Base-by-base conservation (phyloP, 1,140 invertebrate species). In the Plectus sambesii region DNA sequence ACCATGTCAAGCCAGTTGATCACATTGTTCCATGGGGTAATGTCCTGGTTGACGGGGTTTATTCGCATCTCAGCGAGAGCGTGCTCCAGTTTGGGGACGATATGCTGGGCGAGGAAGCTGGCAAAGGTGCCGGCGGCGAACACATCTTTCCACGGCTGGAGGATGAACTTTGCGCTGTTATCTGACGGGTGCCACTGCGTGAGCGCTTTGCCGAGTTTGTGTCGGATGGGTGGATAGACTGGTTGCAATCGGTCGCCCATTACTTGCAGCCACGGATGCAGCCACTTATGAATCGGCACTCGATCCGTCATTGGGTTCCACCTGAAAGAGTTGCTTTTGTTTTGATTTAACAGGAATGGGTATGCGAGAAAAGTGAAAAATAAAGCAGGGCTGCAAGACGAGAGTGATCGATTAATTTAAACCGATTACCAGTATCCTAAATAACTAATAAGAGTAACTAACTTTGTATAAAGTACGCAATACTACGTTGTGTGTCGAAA, bases 271-370 rank as follows among this genome's bases (percentile, higher is more conserved):
- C 92, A 99, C 0, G 93, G 93, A 72, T 93, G 82, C 47, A 96
- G 80, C 93, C 93, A 99, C 5, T 81, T 78, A 72, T 97, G 89
- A 55, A 97, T 85, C 2, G 90, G 89, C 44, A 92, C 79, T 0
- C 82, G 83, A 66, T 97, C 92, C 0, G 81, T 84, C 0, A 90
- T 73, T 0, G 90, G 89, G 75, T 96, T 85, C 90, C 89, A 96
- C 33, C 12, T 8, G 8, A 47, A 17, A n/a, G n/a, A n/a, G n/a
- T n/a, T n/a, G n/a, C n/a, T n/a, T n/a, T n/a, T n/a, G n/a, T n/a
- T n/a, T n/a, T n/a, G n/a, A n/a, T n/a, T n/a, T n/a, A n/a, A n/a
- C n/a, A n/a, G n/a, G n/a, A n/a, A n/a, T n/a, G n/a, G n/a, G n/a
- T n/a, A n/a, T n/a, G n/a, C n/a, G n/a, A n/a, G n/a, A n/a, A n/a